Evolutionary conservation across 2,888 invertebrate species (phyloP).

Genomic region (Heliconius cydno): DNA sequence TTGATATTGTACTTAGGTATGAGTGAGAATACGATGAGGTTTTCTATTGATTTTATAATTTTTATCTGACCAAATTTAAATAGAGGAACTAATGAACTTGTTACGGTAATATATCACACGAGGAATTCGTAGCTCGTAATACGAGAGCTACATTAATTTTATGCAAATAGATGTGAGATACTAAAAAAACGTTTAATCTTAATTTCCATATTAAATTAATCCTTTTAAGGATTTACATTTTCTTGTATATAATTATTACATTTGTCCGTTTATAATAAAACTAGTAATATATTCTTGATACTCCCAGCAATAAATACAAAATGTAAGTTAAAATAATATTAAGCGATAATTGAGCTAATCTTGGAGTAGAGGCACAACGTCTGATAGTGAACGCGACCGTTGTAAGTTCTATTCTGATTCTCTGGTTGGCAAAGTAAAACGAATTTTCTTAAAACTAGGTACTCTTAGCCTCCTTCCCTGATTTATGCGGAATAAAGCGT

Average conservation of each 20-base stretch:
- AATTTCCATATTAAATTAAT: conserved; percentile 26
- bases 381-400: neutral
- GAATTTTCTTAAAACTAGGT: too few relatives aligned
- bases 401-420: neutral
- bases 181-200: neutral
- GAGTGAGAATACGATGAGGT: conserved; percentile 58
- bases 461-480: too few relatives aligned
- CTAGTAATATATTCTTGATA: neutral
- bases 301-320: too few relatives aligned
- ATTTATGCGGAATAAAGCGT: neutral
- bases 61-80: conserved; percentile 62
- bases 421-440: neutral
- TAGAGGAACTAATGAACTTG: conserved; percentile 68
- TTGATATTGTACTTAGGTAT: conserved; percentile 43
- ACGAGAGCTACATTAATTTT: conserved; percentile 35
- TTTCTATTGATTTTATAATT: conserved; percentile 63
- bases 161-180: conserved; percentile 17
- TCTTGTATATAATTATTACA: neutral
- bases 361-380: too few relatives aligned
- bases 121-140: conserved; percentile 49
- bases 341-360: too few relatives aligned
- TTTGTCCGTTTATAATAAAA: neutral
- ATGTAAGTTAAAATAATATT: too few relatives aligned
- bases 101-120: conserved; percentile 62
- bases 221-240: conserved; percentile 9